Conservation (phyloP, 2,113 vertebrate species). For the Thunnus maccoyii region DNA sequence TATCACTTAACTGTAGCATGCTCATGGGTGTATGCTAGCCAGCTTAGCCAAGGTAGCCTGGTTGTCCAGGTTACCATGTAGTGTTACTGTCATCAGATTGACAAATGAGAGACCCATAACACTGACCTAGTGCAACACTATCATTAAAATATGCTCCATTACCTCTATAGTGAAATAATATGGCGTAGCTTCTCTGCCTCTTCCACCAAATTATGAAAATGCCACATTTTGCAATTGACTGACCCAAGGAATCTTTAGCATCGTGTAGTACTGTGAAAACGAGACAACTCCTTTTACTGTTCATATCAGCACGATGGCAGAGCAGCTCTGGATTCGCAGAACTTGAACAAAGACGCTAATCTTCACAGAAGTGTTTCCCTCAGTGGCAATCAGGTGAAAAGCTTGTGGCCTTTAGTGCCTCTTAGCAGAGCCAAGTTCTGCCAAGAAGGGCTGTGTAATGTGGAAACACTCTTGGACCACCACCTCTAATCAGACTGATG, state of each 20-base stretch:
- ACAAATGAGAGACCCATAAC: too few relatives aligned
- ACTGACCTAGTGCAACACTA: too few relatives aligned
- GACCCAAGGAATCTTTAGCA: not conserved
- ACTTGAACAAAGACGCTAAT: slow-evolving; percentile 36
- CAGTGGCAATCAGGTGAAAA: slow-evolving; percentile 46
- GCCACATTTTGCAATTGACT: not conserved
- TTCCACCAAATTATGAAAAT: slow-evolving; percentile 19
- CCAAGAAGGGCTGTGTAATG: slow-evolving; percentile 47
- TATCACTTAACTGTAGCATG: too few relatives aligned
- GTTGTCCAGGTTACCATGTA: too few relatives aligned
- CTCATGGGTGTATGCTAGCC: too few relatives aligned
- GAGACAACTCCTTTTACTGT: not conserved
- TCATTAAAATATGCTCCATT: too few relatives aligned
- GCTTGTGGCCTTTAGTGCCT: slow-evolving; percentile 45
- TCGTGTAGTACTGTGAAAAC: not conserved
- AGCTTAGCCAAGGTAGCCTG: too few relatives aligned
- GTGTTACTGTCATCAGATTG: too few relatives aligned
- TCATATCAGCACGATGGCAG: not conserved
- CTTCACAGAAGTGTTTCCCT: slow-evolving; percentile 42
- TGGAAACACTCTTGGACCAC: slow-evolving; percentile 55
- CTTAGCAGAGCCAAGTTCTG: slow-evolving; percentile 35
- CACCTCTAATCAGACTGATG: slow-evolving; percentile 63
- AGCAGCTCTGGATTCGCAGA: slow-evolving; percentile 31
- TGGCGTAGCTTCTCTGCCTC: not conserved
- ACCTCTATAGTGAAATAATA: too few relatives aligned